A percentile compares a stretch with the other conserved stretches of the same genome.
Conservation (phyloP, 2,797 vertebrate species). For the Amblyraja radiata region DNA sequence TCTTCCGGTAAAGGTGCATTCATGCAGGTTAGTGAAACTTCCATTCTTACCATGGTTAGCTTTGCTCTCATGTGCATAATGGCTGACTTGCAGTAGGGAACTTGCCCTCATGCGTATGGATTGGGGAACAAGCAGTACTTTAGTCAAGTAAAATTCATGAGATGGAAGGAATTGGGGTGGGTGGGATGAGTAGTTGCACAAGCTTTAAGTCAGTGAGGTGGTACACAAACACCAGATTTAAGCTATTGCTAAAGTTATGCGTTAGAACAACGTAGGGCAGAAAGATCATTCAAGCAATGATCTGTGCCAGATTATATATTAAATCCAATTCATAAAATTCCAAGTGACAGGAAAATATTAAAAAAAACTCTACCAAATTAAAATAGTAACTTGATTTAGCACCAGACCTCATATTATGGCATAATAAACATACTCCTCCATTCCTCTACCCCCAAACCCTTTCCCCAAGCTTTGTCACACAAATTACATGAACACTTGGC, state of each 20-base stretch:
- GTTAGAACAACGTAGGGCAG: neutral
- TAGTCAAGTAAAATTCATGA: conserved; percentile 29
- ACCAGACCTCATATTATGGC: neutral
- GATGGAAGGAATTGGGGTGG: neutral
- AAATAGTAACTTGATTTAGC: neutral
- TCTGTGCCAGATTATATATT: too few species aligned
- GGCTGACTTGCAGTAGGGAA: conserved; percentile 39
- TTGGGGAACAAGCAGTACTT: conserved; percentile 37
- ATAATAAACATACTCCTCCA: neutral
- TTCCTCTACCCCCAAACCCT: neutral
- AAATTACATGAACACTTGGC: neutral
- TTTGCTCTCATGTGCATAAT: conserved; percentile 38
- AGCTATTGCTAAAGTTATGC: neutral
- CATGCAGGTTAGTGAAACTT: conserved; percentile 84
- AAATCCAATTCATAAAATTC: neutral
- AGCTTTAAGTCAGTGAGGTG: conserved; percentile 32
- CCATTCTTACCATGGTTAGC: conserved; percentile 48
- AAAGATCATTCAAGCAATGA: neutral
- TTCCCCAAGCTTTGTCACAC: neutral
- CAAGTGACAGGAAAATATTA: neutral
- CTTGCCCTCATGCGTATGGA: conserved; percentile 59
- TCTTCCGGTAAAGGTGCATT: conserved; percentile 47
- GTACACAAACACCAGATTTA: neutral
- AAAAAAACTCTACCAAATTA: neutral
- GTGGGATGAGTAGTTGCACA: neutral